phyloP scores from a whole-genome alignment of 2,797 vertebrate species.

The Percopsis omiscomaycus region DNA sequence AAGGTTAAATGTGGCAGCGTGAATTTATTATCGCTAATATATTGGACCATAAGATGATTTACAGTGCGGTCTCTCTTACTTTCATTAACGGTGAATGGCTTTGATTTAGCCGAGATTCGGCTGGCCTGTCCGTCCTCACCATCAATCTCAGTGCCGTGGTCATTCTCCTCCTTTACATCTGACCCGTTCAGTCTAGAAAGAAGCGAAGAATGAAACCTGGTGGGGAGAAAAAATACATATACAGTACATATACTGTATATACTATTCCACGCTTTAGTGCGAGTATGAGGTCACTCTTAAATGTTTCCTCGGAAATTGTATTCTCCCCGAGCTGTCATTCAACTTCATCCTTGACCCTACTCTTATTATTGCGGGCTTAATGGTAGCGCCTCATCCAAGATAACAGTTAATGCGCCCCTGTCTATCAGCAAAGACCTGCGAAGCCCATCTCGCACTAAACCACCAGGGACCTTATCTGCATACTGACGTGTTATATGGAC shows the following conservation, averaged over 20 bases:
- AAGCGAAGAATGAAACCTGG: conserved; percentile 67
- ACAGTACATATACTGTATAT: conserved; percentile 5
- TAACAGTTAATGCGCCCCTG: conserved; percentile 71
- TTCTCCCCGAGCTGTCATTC: conserved; percentile 76
- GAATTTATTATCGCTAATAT: conserved; percentile 85
- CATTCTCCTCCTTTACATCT: conserved; percentile 73
- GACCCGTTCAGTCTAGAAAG: conserved; percentile 71
- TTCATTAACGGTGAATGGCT: conserved; percentile 78
- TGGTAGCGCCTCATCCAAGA: conserved; percentile 63
- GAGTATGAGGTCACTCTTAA: conserved; percentile 69
- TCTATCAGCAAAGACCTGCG: conserved; percentile 57
- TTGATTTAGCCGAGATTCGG: conserved; percentile 76
- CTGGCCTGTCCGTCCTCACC: conserved; percentile 56
- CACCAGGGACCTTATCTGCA: conserved; percentile 66
- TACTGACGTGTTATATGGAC: conserved; percentile 57
- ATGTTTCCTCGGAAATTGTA: conserved; percentile 71
- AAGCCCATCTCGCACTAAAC: conserved; percentile 61
- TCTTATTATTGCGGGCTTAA: conserved; percentile 75
- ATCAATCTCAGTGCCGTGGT: conserved; percentile 73
- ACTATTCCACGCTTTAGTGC: conserved; percentile 69
- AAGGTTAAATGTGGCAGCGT: conserved; percentile 83
- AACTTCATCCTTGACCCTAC: conserved; percentile 78
- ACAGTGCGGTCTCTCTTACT: conserved; percentile 75
- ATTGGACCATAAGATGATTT: conserved; percentile 83
- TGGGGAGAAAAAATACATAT: conserved; percentile 23